Evolutionary conservation across 1,140 invertebrate genomes (phyloP).

Genomic region (Aphis craccivora): DNA sequence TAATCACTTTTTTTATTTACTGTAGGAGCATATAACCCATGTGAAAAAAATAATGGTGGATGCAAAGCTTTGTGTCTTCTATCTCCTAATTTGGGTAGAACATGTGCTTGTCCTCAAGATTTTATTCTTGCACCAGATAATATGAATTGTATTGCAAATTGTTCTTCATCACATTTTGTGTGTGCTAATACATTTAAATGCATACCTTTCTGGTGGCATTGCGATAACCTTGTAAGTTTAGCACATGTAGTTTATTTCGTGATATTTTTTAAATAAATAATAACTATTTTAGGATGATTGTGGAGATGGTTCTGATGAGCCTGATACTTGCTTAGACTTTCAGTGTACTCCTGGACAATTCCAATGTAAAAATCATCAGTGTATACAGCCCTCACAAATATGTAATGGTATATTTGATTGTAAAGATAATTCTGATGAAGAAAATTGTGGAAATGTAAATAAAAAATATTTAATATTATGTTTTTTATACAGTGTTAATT

Average conservation of each 20-base stretch:
- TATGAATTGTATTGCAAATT: constrained; percentile 76
- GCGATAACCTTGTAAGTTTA: constrained; percentile 67
- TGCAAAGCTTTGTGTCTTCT: constrained; percentile 82
- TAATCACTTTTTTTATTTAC: constrained; percentile 27
- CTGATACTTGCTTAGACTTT: constrained; percentile 73
- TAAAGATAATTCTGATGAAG: constrained; percentile 71
- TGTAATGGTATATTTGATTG: constrained; percentile 78
- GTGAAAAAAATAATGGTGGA: constrained; percentile 66
- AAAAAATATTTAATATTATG: neutral
- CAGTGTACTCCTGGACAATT: constrained; percentile 80
- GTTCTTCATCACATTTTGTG: constrained; percentile 81
- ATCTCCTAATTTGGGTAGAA: constrained; percentile 67
- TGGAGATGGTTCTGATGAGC: constrained; percentile 81
- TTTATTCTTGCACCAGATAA: constrained; percentile 74
- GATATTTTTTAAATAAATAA: neutral
- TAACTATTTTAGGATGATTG: constrained; percentile 72
- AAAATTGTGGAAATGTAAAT: constrained; percentile 60
- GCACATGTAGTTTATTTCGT: constrained; percentile 4
- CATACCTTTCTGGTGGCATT: constrained; percentile 73
- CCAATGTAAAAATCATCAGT: constrained; percentile 75
- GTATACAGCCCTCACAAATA: constrained; percentile 74
- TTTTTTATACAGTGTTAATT: neutral
- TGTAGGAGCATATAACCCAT: constrained; percentile 64
- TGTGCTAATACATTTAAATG: constrained; percentile 78
- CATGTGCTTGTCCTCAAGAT: constrained; percentile 84